Conservation (phyloP, 2,797 vertebrate genomes). For the Dendrocincla tyrannina region DNA sequence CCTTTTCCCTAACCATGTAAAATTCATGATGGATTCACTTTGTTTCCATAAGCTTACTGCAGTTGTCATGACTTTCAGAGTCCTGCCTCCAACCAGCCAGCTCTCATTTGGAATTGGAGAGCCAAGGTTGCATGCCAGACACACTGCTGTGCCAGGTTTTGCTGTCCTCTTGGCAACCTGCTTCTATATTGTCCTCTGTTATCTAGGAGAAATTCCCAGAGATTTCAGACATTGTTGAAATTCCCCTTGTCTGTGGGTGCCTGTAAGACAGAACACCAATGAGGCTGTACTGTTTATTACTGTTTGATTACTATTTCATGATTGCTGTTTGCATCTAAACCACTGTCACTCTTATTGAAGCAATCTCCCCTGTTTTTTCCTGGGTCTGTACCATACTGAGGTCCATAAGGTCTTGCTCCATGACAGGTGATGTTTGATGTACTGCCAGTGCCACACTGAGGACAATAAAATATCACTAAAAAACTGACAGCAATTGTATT, state of each 20-base stretch:
- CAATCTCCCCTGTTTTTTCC: background rate
- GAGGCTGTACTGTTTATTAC: background rate
- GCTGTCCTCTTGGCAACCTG: background rate
- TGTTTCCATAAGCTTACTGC: background rate
- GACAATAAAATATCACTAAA: background rate
- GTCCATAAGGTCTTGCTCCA: background rate
- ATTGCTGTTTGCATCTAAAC: background rate
- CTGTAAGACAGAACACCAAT: background rate
- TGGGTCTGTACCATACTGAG: fast-evolving
- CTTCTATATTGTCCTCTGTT: background rate
- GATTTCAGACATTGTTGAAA: background rate
- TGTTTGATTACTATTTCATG: background rate
- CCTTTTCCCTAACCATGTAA: background rate
- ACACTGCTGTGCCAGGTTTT: background rate
- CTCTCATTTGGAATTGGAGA: background rate
- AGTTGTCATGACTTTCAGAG: background rate
- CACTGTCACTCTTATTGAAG: background rate
- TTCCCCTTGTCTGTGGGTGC: background rate
- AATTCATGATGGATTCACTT: background rate
- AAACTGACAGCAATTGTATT: background rate
- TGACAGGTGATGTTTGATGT: background rate
- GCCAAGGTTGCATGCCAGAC: background rate
- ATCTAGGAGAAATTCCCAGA: background rate
- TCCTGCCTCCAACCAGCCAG: background rate
- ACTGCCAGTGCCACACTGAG: background rate